phyloP scores from a whole-genome alignment of 35 echinoderm and acorn worm genomes.

The Anneissia japonica region DNA sequence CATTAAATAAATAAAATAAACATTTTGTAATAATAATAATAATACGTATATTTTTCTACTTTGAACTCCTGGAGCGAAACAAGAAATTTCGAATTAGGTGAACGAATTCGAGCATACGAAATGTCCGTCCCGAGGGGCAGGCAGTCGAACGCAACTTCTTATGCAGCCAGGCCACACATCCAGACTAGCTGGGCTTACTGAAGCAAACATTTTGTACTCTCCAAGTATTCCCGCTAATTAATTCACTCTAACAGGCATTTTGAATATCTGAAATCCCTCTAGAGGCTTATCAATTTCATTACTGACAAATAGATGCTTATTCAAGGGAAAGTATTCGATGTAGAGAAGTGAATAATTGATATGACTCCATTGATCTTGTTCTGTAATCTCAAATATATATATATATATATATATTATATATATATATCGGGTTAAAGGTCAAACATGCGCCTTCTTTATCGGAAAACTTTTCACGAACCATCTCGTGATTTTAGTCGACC shows the following conservation, averaged over 20 bases:
- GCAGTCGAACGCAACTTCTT: background rate
- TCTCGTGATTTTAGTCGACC: no score
- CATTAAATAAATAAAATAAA: no score
- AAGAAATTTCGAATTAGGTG: background rate
- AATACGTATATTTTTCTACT: background rate
- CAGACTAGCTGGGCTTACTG: background rate
- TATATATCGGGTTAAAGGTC: background rate
- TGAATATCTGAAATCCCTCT: background rate
- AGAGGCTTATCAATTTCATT: background rate
- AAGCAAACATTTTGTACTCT: background rate
- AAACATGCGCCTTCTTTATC: background rate
- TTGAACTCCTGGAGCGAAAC: background rate
- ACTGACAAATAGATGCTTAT: conserved; percentile 1
- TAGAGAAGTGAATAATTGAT: background rate
- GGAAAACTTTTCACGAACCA: background rate
- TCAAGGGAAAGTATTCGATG: background rate
- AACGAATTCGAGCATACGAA: background rate
- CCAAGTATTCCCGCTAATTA: background rate
- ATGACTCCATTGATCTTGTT: background rate
- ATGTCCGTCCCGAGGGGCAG: background rate
- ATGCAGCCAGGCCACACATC: background rate
- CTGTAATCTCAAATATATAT: background rate
- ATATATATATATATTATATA: no score
- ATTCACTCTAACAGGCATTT: background rate
- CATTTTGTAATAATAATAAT: no score